Percentiles rank a stretch among this genome's conserved stretches.
Conservation (phyloP, 2,888 invertebrate species). For the Pristionchus entomophagus region DNA sequence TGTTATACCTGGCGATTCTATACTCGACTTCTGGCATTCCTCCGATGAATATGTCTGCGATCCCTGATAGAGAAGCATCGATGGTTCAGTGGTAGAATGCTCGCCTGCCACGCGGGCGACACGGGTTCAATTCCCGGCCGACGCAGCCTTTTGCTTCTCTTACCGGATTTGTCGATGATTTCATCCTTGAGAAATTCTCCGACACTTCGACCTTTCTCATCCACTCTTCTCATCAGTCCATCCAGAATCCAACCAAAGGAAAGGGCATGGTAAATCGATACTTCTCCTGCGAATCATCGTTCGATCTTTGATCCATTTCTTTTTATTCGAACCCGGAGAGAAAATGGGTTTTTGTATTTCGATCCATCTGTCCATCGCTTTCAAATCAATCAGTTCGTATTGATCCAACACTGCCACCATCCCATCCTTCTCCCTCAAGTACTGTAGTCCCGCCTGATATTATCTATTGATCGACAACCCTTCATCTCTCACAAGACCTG, state of each 20-base stretch:
- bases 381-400: not conserved
- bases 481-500: not conserved
- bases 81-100: slow-evolving; percentile 75
- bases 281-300: not conserved
- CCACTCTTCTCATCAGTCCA: slow-evolving; percentile 31
- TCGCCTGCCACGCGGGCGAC: slow-evolving; percentile 74
- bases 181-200: slow-evolving; percentile 36
- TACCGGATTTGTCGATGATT: not conserved
- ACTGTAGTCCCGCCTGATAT: not conserved
- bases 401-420: not conserved
- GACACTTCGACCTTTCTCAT: slow-evolving; percentile 9
- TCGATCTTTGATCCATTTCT: not conserved
- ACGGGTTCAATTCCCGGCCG: slow-evolving; percentile 74
- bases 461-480: not conserved
- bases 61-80: slow-evolving; percentile 51
- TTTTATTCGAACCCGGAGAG: not conserved
- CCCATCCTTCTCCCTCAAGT: not conserved
- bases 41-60: slow-evolving; percentile 16
- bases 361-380: not conserved
- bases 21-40: not conserved
- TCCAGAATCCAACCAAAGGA: slow-evolving; percentile 46
- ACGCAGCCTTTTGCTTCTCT: slow-evolving; percentile 55
- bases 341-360: not conserved
- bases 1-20: not conserved
- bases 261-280: slow-evolving; percentile 30